phyloP scores from a whole-genome alignment of 2,888 invertebrate genomes.

The Coremacera marginata region DNA sequence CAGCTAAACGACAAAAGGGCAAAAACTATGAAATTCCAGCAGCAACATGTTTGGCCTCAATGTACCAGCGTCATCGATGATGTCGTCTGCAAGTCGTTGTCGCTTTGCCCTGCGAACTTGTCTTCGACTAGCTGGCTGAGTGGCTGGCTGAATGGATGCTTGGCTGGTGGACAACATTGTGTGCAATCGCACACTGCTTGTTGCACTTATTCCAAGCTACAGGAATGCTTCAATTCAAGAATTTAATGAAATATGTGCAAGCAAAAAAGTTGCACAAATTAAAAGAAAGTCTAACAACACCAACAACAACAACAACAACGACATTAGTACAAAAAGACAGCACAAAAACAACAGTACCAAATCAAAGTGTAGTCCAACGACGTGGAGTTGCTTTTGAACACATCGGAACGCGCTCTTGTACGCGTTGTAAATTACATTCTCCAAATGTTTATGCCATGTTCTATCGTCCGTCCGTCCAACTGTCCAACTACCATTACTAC shows the following conservation, averaged over 20 bases:
- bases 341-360: not conserved
- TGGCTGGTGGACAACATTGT: constrained; percentile 30
- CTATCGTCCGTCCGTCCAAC: constrained; percentile 46
- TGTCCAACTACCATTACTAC: not conserved
- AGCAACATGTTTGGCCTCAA: constrained; percentile 47
- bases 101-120: constrained; percentile 5
- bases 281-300: constrained; percentile 23
- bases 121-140: constrained; percentile 12
- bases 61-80: constrained; percentile 48
- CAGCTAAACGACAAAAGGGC: constrained; percentile 38
- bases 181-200: constrained; percentile 7
- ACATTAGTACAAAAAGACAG: not conserved
- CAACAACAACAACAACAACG: constrained; percentile 7
- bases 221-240: constrained; percentile 33
- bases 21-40: constrained; percentile 45
- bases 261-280: constrained; percentile 34
- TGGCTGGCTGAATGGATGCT: constrained; percentile 21
- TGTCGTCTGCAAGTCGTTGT: not conserved
- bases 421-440: constrained; percentile 65
- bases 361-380: constrained; percentile 10
- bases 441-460: constrained; percentile 63
- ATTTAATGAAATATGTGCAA: constrained; percentile 36
- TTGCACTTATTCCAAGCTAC: constrained; percentile 32
- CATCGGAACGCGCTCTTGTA: constrained; percentile 48
- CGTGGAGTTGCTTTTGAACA: constrained; percentile 12